phyloP scores from a whole-genome alignment of 2,888 invertebrate species.

The Masnerella sp. region DNA sequence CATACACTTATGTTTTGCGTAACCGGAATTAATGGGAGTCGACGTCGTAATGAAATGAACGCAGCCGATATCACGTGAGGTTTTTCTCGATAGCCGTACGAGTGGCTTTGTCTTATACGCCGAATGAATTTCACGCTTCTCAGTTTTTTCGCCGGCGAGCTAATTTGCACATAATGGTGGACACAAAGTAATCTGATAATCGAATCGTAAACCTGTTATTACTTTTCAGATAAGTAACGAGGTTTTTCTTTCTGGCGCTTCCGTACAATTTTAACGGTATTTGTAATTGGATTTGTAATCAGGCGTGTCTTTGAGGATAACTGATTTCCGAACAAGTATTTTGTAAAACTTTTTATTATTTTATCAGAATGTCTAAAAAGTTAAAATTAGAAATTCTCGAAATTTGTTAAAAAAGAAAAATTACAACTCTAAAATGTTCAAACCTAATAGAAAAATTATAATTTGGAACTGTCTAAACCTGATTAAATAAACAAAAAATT shows the following conservation, averaged over 20 bases:
- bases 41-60: slow-evolving; percentile 50
- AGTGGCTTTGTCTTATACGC: slow-evolving; percentile 47
- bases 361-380: too few relatives aligned
- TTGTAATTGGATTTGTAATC: slow-evolving; percentile 33
- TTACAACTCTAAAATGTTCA: too few relatives aligned
- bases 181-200: slow-evolving; percentile 57
- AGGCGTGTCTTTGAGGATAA: slow-evolving; percentile 8
- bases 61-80: slow-evolving; percentile 43
- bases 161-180: slow-evolving; percentile 57
- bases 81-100: slow-evolving; percentile 52
- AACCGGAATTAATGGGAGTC: slow-evolving; percentile 39
- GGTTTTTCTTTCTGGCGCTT: slow-evolving; percentile 45
- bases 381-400: too few relatives aligned
- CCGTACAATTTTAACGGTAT: slow-evolving; percentile 30
- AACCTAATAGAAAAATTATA: too few relatives aligned
- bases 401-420: too few relatives aligned
- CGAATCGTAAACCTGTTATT: slow-evolving; percentile 59
- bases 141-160: slow-evolving; percentile 50
- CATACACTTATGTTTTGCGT: slow-evolving; percentile 47
- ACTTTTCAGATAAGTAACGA: slow-evolving; percentile 49
- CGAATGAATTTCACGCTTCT: slow-evolving; percentile 60
- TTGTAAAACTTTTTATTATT: background rate
- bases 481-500: too few relatives aligned
- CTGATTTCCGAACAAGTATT: background rate
- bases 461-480: too few relatives aligned